Base-by-base conservation (phyloP, 2,113 vertebrate genomes). In the Amazona guildingii region DNA sequence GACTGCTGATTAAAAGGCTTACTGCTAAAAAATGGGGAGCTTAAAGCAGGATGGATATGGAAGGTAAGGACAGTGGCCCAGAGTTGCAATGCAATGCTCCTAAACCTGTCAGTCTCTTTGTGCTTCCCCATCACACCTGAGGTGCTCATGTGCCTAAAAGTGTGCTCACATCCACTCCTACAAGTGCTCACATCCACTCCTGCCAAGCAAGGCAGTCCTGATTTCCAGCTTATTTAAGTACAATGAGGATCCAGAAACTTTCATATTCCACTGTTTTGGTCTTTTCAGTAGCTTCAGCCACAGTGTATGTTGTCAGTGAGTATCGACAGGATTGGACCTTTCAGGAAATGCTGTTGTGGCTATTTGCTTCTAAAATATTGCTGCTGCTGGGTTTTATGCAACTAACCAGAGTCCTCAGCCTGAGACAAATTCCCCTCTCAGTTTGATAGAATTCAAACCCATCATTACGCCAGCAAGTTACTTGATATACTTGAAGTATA, bases 31-130 rank as follows among this genome's bases (percentile, higher is more conserved):
- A 55, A 43, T 11, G 29, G 9, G 31, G 8, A 9, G 7, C 11
- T 9, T 78, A 64, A 72, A 55, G 21, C 52, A 44, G 61, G 43
- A 66, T 70, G 51, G 14, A 5, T 62, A 10, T 19, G 27, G 27
- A 72, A 88, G 4, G 49, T n/a, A 66, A 28, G 41, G 49, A 9
- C 2, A 9, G 15, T 0, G 0, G 25, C 63, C 23, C 10, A 17
- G 46, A 23, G 23, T 1, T 84, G 43, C 0, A 0, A 31, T n/a
- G 21, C 6, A 74, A n/a, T 76, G 35, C n/a, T 62, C 19, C 11
- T 48, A 63, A 81, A 28, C 23, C 29, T 79, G 8, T 55, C 31
- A 28, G 3, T 8, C n/a, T 66, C 43, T 49, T 9, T 11, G n/a
- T 69, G 16, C 20, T 23, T 54, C 66, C n/a, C 6, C 2, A 1